Conservation (phyloP, 2,888 invertebrate genomes). For the Lacanobia wlatinum region DNA sequence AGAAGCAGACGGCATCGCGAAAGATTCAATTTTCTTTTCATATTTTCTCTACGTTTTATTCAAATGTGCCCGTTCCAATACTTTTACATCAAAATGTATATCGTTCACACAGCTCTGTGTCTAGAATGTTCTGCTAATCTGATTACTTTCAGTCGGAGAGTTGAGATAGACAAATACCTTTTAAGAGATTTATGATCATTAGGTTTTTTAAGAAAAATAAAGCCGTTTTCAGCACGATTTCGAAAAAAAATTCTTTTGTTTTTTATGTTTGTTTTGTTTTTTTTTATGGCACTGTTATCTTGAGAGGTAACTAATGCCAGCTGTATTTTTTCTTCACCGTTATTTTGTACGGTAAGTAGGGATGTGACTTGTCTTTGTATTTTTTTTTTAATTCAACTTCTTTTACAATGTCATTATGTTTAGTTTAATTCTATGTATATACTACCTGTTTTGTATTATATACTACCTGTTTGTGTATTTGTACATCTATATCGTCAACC, state of each 20-base stretch:
- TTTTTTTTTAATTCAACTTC: slow-evolving; percentile 15
- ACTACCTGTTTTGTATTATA: no score
- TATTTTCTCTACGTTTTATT: slow-evolving; percentile 57
- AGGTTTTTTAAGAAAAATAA: slow-evolving; percentile 42
- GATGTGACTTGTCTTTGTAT: neutral
- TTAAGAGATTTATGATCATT: slow-evolving; percentile 58
- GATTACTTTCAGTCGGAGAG: slow-evolving; percentile 41
- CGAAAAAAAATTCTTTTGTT: slow-evolving; percentile 29
- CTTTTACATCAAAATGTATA: slow-evolving; percentile 44
- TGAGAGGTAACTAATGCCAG: slow-evolving; percentile 45
- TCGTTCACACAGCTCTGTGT: slow-evolving; percentile 32
- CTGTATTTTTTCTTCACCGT: slow-evolving; percentile 34
- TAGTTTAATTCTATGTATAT: no score
- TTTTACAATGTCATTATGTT: neutral
- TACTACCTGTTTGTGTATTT: no score
- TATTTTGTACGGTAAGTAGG: slow-evolving; percentile 12
- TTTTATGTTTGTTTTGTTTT: slow-evolving; percentile 36
- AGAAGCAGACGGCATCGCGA: slow-evolving; percentile 56
- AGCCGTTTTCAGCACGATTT: slow-evolving; percentile 39
- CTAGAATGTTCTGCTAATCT: slow-evolving; percentile 46
- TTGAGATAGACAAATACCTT: slow-evolving; percentile 36
- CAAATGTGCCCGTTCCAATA: slow-evolving; percentile 46
- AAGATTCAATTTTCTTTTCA: slow-evolving; percentile 66
- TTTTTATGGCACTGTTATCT: slow-evolving; percentile 38
- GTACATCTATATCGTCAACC: no score